These are phyloP conservation scores for Chelonia mydas DNA, from an alignment of 2,797 vertebrate species.

Conservation along the genomic window DNA sequence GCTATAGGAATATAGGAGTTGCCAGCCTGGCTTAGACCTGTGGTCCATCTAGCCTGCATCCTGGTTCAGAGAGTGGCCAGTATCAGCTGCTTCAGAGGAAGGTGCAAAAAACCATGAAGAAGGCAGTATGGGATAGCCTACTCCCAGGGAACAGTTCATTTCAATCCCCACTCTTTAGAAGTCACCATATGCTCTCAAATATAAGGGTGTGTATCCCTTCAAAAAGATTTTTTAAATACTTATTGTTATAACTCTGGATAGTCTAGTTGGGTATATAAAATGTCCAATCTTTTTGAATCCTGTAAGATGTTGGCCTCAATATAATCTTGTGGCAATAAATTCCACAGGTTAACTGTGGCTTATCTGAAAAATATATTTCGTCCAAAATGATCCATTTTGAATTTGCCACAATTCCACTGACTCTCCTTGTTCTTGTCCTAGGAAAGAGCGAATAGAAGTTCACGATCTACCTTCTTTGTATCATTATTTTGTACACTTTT, in stretches of 20 bases:
- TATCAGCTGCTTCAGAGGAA: background rate
- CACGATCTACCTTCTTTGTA: background rate
- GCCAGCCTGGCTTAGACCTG: background rate
- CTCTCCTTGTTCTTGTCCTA: background rate
- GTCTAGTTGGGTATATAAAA: background rate
- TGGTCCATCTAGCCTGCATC: background rate
- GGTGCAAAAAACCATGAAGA: background rate
- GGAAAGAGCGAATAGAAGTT: background rate
- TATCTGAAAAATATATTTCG: background rate
- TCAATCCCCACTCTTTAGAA: background rate
- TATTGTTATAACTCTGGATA: background rate
- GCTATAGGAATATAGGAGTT: background rate
- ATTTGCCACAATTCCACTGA: background rate
- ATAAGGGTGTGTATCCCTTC: background rate
- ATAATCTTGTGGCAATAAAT: background rate
- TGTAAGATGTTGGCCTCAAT: background rate
- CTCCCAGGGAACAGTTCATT: background rate
- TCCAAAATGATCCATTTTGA: background rate
- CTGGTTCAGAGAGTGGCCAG: background rate
- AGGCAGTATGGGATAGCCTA: background rate
- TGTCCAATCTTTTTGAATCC: background rate
- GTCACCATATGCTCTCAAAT: background rate
- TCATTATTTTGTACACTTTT: background rate
- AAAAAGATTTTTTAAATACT: background rate
- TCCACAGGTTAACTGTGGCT: background rate